Conservation (phyloP, 2,888 invertebrate genomes). For the Acanthosepion esculentum region DNA sequence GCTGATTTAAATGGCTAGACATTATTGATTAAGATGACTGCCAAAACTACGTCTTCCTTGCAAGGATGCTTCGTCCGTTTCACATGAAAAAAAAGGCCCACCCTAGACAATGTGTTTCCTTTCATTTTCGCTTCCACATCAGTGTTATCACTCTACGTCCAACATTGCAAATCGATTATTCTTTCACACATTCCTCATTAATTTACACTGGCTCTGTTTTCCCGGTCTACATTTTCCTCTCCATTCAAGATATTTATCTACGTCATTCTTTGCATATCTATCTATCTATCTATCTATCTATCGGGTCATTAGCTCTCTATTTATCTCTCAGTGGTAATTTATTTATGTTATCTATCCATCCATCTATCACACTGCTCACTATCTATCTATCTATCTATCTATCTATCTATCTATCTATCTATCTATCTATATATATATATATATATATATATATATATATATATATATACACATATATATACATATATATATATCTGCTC, state of each 20-base stretch:
- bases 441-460: too few species aligned
- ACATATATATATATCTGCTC: too few species aligned
- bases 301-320: too few species aligned
- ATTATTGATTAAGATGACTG: slow-evolving; percentile 18
- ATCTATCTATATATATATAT: too few species aligned
- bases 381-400: background rate
- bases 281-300: background rate
- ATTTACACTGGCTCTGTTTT: background rate
- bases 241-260: background rate
- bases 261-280: background rate
- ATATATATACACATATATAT: too few species aligned
- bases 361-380: too few species aligned
- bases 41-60: background rate
- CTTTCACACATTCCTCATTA: background rate
- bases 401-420: background rate
- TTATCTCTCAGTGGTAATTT: too few species aligned
- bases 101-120: background rate
- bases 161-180: background rate
- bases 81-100: slow-evolving; percentile 3
- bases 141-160: background rate
- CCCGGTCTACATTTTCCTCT: background rate
- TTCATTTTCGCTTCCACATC: background rate
- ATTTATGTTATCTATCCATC: background rate
- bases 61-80: background rate
- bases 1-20: slow-evolving; percentile 21